Conservation (phyloP, 2,888 invertebrate species). For the Portevinia maculata region DNA sequence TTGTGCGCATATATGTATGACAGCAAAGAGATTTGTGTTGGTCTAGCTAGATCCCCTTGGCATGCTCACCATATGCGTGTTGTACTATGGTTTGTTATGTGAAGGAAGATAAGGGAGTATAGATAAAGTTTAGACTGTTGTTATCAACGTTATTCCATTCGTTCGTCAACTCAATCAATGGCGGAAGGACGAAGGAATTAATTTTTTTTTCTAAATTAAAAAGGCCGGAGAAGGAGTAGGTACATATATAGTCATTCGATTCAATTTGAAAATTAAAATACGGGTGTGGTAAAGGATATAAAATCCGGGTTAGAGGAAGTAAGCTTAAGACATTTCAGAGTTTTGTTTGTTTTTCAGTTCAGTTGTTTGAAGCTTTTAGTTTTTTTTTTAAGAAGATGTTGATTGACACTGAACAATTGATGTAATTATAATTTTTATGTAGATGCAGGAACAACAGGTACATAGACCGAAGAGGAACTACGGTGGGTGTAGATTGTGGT, state of each 20-base stretch:
- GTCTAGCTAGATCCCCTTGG: constrained; percentile 10
- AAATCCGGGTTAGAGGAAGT: neutral
- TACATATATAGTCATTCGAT: neutral
- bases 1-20: constrained; percentile 33
- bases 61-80: constrained; percentile 36
- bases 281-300: constrained; percentile 13
- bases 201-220: constrained; percentile 20
- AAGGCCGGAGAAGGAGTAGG: neutral
- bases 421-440: no score
- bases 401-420: neutral
- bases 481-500: no score
- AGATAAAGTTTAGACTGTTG: constrained; percentile 55
- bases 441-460: no score
- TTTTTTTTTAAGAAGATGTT: neutral
- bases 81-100: neutral
- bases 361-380: neutral
- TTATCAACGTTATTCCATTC: constrained; percentile 59
- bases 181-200: constrained; percentile 10
- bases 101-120: constrained; percentile 29
- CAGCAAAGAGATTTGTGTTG: neutral
- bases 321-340: constrained; percentile 2
- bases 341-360: neutral
- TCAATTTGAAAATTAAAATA: constrained; percentile 33
- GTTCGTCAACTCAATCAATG: constrained; percentile 65
- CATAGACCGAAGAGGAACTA: no score